These are phyloP conservation scores for Empidonax traillii DNA, from an alignment of 2,113 vertebrate species.

Conservation along the genomic window DNA sequence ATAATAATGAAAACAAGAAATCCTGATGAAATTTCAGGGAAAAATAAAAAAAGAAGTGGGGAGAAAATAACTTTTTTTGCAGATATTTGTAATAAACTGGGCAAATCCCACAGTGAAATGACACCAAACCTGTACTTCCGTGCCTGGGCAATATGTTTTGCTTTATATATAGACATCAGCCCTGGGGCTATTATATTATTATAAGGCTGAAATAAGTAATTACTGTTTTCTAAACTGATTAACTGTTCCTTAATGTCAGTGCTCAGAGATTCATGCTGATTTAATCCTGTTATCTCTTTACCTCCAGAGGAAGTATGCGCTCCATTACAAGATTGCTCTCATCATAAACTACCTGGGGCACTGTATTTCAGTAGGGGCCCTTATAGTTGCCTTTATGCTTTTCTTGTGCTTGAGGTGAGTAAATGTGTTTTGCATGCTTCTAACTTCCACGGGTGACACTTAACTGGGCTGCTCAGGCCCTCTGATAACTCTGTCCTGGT, in stretches of 20 bases:
- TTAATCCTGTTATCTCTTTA: slow-evolving; percentile 65
- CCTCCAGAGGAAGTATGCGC: slow-evolving; percentile 87
- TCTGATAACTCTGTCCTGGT: background rate
- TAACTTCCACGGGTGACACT: background rate
- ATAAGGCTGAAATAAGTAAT: slow-evolving; percentile 5
- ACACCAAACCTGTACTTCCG: background rate
- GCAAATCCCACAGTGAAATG: background rate
- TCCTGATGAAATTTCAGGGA: background rate
- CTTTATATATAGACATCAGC: background rate
- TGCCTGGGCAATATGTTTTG: background rate
- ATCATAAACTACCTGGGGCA: slow-evolving; percentile 98
- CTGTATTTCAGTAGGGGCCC: slow-evolving; percentile 91
- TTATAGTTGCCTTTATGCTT: slow-evolving; percentile 92
- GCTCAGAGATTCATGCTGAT: slow-evolving; percentile 40
- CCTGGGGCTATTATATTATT: background rate
- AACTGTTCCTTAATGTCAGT: slow-evolving; percentile 40
- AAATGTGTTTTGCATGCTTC: slow-evolving; percentile 37
- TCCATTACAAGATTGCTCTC: slow-evolving; percentile 93
- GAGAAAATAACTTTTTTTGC: background rate
- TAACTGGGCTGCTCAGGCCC: background rate
- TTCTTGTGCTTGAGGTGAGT: slow-evolving; percentile 96
- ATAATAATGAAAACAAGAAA: background rate
- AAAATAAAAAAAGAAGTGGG: accelerated
- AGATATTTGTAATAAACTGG: background rate
- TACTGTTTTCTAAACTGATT: slow-evolving; percentile 52